Evolutionary conservation across 2,888 invertebrate species (phyloP), one percentile per base, ranked within the genome.

Genomic region (Hyposoter didymator): DNA sequence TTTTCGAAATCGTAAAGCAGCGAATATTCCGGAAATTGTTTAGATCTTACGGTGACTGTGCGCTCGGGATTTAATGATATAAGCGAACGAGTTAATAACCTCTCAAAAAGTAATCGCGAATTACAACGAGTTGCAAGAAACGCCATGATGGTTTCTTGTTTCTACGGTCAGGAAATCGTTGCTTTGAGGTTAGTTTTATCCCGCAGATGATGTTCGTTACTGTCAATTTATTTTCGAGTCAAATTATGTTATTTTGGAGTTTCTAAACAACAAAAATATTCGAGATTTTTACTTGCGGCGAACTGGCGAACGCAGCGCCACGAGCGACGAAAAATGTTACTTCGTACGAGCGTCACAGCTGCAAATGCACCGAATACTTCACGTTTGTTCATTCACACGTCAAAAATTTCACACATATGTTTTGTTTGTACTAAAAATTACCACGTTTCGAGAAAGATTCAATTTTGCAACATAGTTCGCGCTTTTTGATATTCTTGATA

Each of bases 1-100:
- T 74, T 45, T 0, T 90, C 87, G 45, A 89, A 89, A 2, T 47
- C 72, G 49, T 89, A 92, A 6, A 92, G 75, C 70, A 89, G 5
- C 72, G 89, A 75, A 59, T 90, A 89, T 49, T 83, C 90, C 2
- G 89, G 89, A 84, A 83, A 91, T 45, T 64, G 85, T 43, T 47
- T 8, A 0, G 90, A 90, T 59, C 59, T 78, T 10, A 85, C 74
- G 10, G 75, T 43, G 8, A 35, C 66, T 6, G 74, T 43, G 14
- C 83, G 83, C 10, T 80, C 70, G 14, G 82, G 55, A 45, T 78
- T 74, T 59, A 84, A 86, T 28, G 84, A 28, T 59, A 78, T n/a
- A n/a, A 78, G 67, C 19, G 82, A 69, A 78, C 78, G 82, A 10
- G 80, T 76, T 17, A 87, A 69, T 52, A 84, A 52, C 67, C 62